Evolutionary conservation across 2,797 vertebrate species (phyloP).

Genomic region (Todus mexicanus): DNA sequence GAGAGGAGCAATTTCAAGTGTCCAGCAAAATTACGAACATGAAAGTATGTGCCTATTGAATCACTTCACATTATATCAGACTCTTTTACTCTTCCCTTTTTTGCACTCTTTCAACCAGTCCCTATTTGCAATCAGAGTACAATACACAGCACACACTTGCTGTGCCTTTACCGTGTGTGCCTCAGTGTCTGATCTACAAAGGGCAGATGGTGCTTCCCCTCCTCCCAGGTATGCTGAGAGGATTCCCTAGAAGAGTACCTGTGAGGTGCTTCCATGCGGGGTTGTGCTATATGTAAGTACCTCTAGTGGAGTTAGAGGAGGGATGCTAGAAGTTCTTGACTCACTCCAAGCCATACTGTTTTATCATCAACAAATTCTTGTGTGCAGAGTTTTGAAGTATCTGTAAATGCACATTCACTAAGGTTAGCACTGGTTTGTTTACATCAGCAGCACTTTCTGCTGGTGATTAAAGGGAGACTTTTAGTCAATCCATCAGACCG

Average conservation of each 20-base stretch:
- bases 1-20: background rate
- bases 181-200: background rate
- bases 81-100: background rate
- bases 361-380: background rate
- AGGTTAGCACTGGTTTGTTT: background rate
- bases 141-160: background rate
- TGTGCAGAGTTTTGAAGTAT: background rate
- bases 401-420: background rate
- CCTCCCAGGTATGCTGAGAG: background rate
- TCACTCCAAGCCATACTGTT: background rate
- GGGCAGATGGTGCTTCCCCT: background rate
- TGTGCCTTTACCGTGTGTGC: background rate
- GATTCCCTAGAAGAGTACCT: background rate
- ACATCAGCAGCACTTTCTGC: background rate
- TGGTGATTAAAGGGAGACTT: constrained; percentile 8
- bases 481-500: background rate
- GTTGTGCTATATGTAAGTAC: background rate
- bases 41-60: background rate
- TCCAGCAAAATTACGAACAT: background rate
- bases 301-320: background rate
- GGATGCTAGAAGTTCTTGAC: background rate
- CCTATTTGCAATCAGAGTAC: background rate
- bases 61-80: background rate
- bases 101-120: background rate
- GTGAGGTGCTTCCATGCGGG: background rate